phyloP scores from a whole-genome alignment of 2,888 invertebrate species.

The Aphodius granarius region DNA sequence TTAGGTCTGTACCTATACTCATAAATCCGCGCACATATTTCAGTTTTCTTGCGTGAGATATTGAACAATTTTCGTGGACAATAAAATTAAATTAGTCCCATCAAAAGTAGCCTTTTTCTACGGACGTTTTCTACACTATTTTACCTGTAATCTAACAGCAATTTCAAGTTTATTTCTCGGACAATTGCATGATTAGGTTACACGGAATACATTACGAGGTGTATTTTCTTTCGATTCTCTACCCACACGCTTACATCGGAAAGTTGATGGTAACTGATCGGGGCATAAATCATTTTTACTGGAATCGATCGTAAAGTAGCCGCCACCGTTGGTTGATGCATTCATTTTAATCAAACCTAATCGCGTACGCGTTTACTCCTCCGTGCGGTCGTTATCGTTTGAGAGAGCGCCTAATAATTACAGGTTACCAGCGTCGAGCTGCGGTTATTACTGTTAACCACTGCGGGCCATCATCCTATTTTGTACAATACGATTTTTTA shows the following conservation, averaged over 20 bases:
- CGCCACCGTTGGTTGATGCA: background rate
- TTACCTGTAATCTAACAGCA: no score
- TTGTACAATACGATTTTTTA: slow-evolving; percentile 20
- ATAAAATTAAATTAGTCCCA: no score
- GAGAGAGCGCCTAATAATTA: slow-evolving; percentile 6
- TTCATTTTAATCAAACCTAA: slow-evolving; percentile 7
- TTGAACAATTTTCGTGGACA: no score
- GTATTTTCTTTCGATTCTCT: background rate
- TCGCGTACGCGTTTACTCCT: slow-evolving; percentile 1
- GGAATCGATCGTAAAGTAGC: background rate
- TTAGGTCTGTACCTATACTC: no score
- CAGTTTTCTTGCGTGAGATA: no score
- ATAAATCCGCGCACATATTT: no score
- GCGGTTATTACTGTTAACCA: slow-evolving; percentile 14
- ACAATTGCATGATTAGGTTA: no score
- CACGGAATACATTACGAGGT: background rate
- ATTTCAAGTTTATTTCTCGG: no score
- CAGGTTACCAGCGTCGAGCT: slow-evolving; percentile 1
- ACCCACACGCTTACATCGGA: background rate
- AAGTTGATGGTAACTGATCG: background rate
- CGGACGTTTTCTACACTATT: no score
- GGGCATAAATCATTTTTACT: background rate
- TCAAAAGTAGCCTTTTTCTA: no score
- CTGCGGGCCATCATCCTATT: slow-evolving; percentile 14
- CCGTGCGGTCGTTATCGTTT: background rate